Evolutionary conservation across 2,113 vertebrate genomes (phyloP).

Genomic region (Tragelaphus scriptus): DNA sequence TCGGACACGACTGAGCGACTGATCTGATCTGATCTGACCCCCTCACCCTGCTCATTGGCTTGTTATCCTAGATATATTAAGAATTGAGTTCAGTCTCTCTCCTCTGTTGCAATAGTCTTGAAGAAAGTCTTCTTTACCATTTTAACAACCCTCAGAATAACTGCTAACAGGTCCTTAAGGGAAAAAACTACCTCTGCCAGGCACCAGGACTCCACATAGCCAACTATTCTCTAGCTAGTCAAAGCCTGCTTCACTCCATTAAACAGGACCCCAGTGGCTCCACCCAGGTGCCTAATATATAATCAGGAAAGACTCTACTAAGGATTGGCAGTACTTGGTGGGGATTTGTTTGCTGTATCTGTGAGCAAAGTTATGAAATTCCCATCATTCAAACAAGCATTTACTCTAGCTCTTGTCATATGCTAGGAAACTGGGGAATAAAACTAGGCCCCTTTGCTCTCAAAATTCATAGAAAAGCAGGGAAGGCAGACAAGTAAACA

Average conservation of each 20-base stretch:
- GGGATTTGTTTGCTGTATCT: conserved; percentile 1
- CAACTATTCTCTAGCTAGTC: conserved; percentile 11
- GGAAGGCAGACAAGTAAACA: neutral
- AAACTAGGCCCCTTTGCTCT: neutral
- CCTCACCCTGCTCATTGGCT: neutral
- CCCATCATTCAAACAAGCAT: neutral
- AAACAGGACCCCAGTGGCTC: neutral
- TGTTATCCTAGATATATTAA: neutral
- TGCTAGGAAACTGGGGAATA: neutral
- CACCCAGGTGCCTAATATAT: neutral
- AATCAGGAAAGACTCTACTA: neutral
- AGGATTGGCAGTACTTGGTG: neutral
- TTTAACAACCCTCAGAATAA: conserved; percentile 18
- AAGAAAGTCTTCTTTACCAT: conserved; percentile 22
- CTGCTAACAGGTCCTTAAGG: neutral
- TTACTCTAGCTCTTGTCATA: conserved; percentile 5
- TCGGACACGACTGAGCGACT: too few species aligned
- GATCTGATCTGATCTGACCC: too few species aligned
- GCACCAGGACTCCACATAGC: neutral
- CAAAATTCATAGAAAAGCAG: conserved; percentile 23
- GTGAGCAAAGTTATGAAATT: neutral
- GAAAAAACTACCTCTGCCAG: neutral
- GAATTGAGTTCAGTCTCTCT: neutral
- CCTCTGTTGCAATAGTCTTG: neutral
- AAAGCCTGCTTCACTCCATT: neutral